A percentile compares a stretch with the other conserved stretches of the same genome.
Evolutionary conservation across 1,140 invertebrate genomes (phyloP).

Genomic region (Choristoneura fumiferana): DNA sequence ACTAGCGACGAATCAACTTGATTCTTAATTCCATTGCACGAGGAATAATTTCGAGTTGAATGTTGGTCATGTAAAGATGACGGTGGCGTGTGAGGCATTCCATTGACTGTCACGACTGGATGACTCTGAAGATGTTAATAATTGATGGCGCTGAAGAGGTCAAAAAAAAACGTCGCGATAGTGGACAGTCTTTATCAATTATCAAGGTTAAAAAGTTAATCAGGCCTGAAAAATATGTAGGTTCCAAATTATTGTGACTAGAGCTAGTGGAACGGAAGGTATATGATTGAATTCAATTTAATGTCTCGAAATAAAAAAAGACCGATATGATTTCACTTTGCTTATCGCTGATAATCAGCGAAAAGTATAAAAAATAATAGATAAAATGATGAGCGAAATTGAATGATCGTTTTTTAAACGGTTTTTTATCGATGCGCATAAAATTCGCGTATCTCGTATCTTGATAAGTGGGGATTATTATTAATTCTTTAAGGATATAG

Average conservation of each 20-base stretch:
- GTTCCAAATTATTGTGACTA: too few relatives aligned
- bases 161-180: too few relatives aligned
- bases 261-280: slow-evolving; percentile 20
- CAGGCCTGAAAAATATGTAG: too few relatives aligned
- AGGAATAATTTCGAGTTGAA: too few relatives aligned
- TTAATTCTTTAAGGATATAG: not conserved
- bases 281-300: slow-evolving; percentile 15
- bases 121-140: too few relatives aligned
- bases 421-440: slow-evolving; percentile 27
- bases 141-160: too few relatives aligned
- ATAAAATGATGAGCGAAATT: slow-evolving; percentile 37
- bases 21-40: too few relatives aligned
- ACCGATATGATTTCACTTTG: slow-evolving; percentile 2
- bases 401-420: slow-evolving; percentile 48
- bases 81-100: too few relatives aligned
- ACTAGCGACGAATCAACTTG: too few relatives aligned
- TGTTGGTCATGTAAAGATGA: too few relatives aligned
- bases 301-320: too few relatives aligned
- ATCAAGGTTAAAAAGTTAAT: not conserved
- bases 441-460: slow-evolving; percentile 2
- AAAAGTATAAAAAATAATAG: not conserved
- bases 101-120: too few relatives aligned
- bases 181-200: slow-evolving; percentile 26
- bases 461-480: not conserved
- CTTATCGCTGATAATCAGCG: not conserved